Evolutionary conservation across 2,888 invertebrate species (phyloP).

Genomic region (Linnaemya vulpina): DNA sequence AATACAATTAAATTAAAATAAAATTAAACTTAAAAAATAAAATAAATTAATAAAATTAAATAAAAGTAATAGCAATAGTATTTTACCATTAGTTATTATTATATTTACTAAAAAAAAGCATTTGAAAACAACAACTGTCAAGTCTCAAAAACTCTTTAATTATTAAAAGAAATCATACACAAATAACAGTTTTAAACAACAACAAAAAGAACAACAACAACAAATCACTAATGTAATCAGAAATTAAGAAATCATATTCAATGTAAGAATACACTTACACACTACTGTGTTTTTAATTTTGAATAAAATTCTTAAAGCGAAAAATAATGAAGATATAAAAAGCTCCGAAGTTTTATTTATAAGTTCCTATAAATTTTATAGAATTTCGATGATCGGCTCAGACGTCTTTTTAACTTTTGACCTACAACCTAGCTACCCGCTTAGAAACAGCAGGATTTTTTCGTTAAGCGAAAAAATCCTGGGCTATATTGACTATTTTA

Average conservation of each 20-base stretch:
- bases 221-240: slow-evolving; percentile 55
- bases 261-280: slow-evolving; percentile 47
- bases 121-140: slow-evolving; percentile 56
- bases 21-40: slow-evolving; percentile 26
- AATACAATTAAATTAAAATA: slow-evolving; percentile 24
- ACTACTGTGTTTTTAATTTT: slow-evolving; percentile 69
- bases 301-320: slow-evolving; percentile 67
- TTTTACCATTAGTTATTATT: slow-evolving; percentile 64
- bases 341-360: slow-evolving; percentile 42
- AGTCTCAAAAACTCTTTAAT: slow-evolving; percentile 53
- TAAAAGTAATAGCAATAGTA: slow-evolving; percentile 65
- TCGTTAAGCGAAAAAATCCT: no score
- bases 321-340: slow-evolving; percentile 45
- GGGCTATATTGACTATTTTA: neutral
- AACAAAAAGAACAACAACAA: slow-evolving; percentile 35
- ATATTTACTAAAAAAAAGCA: slow-evolving; percentile 37
- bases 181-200: slow-evolving; percentile 33
- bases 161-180: slow-evolving; percentile 14
- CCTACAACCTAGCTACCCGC: no score
- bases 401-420: no score
- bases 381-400: no score
- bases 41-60: slow-evolving; percentile 21
- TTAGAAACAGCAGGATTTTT: no score
- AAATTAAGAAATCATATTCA: slow-evolving; percentile 52
- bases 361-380: neutral